Conservation (phyloP, 2,113 vertebrate genomes). For the Raja brachyura region DNA sequence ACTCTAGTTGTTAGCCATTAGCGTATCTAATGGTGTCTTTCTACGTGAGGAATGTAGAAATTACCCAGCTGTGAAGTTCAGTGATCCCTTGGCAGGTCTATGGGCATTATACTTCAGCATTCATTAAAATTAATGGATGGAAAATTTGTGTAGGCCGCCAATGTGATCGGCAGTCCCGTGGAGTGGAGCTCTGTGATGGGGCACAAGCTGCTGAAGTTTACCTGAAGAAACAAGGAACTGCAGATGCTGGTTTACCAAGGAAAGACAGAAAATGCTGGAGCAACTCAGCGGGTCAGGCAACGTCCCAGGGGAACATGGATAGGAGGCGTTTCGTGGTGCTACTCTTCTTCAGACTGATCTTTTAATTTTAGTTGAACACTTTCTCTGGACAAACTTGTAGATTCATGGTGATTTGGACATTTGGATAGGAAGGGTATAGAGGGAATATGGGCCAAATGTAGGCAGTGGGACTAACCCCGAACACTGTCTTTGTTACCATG, state of each 20-base stretch:
- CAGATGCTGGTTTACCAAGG: no score
- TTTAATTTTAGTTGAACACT: not conserved
- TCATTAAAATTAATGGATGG: not conserved
- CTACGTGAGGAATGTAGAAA: not conserved
- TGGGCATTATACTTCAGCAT: not conserved
- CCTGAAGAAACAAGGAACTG: not conserved
- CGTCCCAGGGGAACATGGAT: no score
- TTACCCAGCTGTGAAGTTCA: not conserved
- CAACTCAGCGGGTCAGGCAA: no score
- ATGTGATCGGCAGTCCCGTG: not conserved
- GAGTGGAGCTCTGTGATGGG: not conserved
- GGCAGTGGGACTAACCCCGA: no score
- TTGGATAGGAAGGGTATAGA: no score
- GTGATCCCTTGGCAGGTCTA: not conserved
- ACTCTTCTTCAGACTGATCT: no score
- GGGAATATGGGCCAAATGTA: no score
- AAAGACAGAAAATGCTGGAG: no score
- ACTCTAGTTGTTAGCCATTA: not conserved
- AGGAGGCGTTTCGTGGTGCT: no score
- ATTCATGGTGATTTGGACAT: not conserved
- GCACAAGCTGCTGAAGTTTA: not conserved
- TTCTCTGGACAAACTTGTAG: not conserved
- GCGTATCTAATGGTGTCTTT: not conserved
- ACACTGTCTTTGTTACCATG: no score
- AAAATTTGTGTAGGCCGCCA: not conserved